These are phyloP conservation scores for Scomberomorus guttatus DNA, from an alignment of 2,797 vertebrate species.

Conservation along the genomic window DNA sequence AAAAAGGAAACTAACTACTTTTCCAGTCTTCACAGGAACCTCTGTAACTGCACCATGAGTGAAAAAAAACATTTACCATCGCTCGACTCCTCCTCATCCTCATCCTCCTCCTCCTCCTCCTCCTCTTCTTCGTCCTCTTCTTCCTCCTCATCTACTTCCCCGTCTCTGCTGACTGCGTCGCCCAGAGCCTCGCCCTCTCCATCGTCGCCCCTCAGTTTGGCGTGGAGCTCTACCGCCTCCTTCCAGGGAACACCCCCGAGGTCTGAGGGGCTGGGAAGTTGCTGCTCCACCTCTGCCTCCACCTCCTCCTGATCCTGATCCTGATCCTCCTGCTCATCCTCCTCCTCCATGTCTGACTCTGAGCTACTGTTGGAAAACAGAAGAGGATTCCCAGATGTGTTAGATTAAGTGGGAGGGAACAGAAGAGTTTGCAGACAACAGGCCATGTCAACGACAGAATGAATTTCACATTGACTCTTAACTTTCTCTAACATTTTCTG, in stretches of 20 bases:
- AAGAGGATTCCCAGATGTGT: neutral
- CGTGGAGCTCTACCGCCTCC: slow-evolving; percentile 94
- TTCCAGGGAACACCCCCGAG: slow-evolving; percentile 96
- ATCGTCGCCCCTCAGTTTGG: slow-evolving; percentile 89
- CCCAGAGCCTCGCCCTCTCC: slow-evolving; percentile 79
- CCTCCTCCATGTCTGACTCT: slow-evolving; percentile 92
- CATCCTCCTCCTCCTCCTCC: slow-evolving; percentile 87
- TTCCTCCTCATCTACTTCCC: slow-evolving; percentile 75
- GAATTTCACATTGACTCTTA: neutral
- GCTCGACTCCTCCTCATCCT: slow-evolving; percentile 90
- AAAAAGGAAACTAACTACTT: slow-evolving; percentile 36
- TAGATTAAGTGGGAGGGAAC: neutral
- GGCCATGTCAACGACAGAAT: too few relatives aligned
- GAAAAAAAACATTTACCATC: slow-evolving; percentile 87
- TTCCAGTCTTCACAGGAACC: neutral
- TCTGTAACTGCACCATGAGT: neutral
- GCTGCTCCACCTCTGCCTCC: slow-evolving; percentile 75
- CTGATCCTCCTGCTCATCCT: slow-evolving; percentile 87
- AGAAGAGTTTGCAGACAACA: neutral
- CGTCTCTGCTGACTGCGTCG: slow-evolving; percentile 74
- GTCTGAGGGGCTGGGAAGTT: slow-evolving; percentile 86
- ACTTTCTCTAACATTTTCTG: neutral
- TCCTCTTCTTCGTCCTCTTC: slow-evolving; percentile 83
- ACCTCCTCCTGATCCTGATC: slow-evolving; percentile 86
- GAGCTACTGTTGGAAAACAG: slow-evolving; percentile 88